Evolutionary conservation across 2,888 invertebrate species (phyloP).

Genomic region (Cremastinae sp.): DNA sequence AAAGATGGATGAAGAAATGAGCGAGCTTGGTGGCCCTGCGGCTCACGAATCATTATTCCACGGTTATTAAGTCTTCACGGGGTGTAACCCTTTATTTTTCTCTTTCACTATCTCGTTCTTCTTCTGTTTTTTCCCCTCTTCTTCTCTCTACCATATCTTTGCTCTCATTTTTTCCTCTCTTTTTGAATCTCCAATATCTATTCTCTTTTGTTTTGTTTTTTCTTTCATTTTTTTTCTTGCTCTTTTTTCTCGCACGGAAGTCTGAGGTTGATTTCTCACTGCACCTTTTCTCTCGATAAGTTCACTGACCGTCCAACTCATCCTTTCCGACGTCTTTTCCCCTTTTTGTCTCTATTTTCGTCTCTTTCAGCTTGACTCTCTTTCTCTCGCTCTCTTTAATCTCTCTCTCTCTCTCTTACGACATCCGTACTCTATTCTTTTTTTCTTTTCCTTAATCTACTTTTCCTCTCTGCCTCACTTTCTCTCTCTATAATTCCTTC

Average conservation of each 20-base stretch:
- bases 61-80: constrained; percentile 26
- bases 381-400: constrained; percentile 25
- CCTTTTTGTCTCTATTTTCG: neutral
- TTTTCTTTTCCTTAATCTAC: neutral
- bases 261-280: no score
- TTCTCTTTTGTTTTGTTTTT: neutral
- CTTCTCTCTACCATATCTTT: neutral
- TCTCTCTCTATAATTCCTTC: neutral
- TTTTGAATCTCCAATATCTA: no score
- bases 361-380: neutral
- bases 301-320: no score
- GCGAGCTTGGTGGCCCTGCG: neutral
- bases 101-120: neutral
- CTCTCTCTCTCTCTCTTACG: neutral
- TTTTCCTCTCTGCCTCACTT: constrained; percentile 20
- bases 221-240: neutral
- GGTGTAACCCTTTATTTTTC: constrained; percentile 30
- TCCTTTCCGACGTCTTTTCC: no score
- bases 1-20: constrained; percentile 33
- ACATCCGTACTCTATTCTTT: neutral
- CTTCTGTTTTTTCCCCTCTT: neutral
- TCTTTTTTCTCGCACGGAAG: neutral
- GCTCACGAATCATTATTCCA: constrained; percentile 18
- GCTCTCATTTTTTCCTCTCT: no score
- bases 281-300: no score